Conservation (phyloP, 2,797 vertebrate species). For the Spondyliosoma cantharus region DNA sequence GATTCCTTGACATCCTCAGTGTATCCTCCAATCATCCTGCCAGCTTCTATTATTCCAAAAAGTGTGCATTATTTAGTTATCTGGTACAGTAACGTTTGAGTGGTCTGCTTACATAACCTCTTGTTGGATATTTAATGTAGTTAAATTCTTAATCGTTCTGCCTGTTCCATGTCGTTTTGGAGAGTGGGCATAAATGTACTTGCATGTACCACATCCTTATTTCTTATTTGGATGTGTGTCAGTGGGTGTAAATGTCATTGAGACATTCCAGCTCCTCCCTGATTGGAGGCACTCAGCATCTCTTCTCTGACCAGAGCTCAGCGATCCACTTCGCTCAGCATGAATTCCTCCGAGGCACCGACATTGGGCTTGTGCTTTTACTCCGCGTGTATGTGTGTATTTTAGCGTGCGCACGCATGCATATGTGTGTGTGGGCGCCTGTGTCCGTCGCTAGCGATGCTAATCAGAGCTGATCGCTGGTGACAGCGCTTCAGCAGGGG, state of each 20-base stretch:
- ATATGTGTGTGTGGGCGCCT: background rate
- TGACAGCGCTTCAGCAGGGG: conserved; percentile 61
- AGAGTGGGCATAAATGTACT: conserved; percentile 13
- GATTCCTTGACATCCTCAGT: conserved; percentile 16
- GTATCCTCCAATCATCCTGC: conserved; percentile 38
- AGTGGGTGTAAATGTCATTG: conserved; percentile 71
- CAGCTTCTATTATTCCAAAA: conserved; percentile 36
- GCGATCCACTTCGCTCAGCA: conserved; percentile 62
- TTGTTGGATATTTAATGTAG: conserved; percentile 6
- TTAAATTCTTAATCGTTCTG: conserved; percentile 33
- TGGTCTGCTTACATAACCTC: conserved; percentile 32
- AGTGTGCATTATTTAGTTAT: conserved; percentile 51
- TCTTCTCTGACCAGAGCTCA: conserved; percentile 57
- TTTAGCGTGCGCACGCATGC: background rate
- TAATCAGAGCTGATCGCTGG: conserved; percentile 77
- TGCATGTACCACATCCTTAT: conserved; percentile 12
- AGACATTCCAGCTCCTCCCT: conserved; percentile 56
- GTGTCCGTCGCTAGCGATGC: conserved; percentile 51
- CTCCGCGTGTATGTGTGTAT: conserved; percentile 4
- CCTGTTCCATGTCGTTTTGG: conserved; percentile 27
- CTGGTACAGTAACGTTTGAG: conserved; percentile 21
- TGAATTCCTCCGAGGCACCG: conserved; percentile 60
- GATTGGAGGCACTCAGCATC: conserved; percentile 67
- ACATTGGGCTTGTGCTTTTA: conserved; percentile 44
- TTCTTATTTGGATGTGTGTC: conserved; percentile 63